These are phyloP conservation scores for Oriolus oriolus DNA, from an alignment of 2,113 vertebrate species.

Conservation along the genomic window DNA sequence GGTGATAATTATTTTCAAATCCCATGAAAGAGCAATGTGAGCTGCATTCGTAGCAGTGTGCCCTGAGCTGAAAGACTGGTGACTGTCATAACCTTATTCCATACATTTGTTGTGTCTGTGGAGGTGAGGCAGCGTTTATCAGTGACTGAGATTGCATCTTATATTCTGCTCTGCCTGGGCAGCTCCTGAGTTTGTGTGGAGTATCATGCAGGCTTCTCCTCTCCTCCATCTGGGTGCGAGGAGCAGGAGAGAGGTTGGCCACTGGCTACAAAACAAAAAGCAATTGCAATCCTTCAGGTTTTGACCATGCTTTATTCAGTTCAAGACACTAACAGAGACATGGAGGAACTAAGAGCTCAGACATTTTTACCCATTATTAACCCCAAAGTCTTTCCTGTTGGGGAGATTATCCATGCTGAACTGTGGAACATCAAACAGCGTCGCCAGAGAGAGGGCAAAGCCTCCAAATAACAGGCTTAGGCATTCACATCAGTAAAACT, in stretches of 20 bases:
- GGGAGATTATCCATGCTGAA: not conserved
- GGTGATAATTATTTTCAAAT: not conserved
- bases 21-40: not conserved
- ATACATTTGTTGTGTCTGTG: not conserved
- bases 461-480: not conserved
- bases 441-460: not conserved
- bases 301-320: not conserved
- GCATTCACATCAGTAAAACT: not conserved
- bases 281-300: not conserved
- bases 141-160: not conserved
- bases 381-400: not conserved
- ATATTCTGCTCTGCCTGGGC: not conserved
- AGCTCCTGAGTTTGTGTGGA: not conserved
- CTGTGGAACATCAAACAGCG: not conserved
- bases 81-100: not conserved
- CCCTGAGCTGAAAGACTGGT: not conserved
- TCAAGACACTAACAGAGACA: not conserved
- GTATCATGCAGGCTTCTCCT: not conserved
- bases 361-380: not conserved
- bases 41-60: not conserved
- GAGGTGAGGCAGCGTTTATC: not conserved
- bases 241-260: not conserved
- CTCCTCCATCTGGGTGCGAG: accelerated
- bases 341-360: not conserved
- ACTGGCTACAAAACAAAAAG: not conserved